Percentiles rank a stretch among this genome's conserved stretches.
Conservation (phyloP, 2,113 vertebrate species). For the Zosterops japonicus region DNA sequence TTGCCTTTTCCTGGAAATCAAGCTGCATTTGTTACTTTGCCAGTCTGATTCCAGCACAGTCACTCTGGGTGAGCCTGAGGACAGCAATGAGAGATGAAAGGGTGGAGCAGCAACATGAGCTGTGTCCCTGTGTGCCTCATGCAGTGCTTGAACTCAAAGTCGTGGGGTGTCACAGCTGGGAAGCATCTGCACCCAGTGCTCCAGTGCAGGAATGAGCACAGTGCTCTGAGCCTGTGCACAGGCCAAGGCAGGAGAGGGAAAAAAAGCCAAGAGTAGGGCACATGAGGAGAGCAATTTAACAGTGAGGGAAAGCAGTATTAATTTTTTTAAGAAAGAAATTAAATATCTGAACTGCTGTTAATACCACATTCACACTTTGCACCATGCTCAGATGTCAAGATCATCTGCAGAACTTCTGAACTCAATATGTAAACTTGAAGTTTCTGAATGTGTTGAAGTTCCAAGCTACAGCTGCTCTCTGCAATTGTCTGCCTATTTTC, state of each 20-base stretch:
- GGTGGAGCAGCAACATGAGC: background rate
- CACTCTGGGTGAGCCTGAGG: background rate
- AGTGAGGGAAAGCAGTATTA: too few relatives aligned
- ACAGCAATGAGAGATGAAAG: background rate
- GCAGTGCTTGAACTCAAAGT: background rate
- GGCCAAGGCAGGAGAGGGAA: fast-evolving
- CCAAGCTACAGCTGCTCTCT: background rate
- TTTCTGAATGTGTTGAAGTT: background rate
- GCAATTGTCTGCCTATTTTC: slow-evolving; percentile 19
- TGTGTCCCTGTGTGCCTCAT: background rate
- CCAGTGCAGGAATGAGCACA: background rate
- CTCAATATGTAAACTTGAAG: background rate
- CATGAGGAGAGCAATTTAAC: background rate
- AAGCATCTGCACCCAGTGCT: background rate
- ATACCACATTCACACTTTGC: background rate
- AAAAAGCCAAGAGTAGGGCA: background rate
- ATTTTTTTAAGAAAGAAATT: background rate
- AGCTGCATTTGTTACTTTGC: background rate
- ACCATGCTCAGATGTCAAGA: fast-evolving
- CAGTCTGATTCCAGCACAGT: background rate
- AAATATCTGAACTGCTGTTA: background rate
- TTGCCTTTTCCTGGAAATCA: background rate
- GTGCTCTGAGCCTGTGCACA: fast-evolving
- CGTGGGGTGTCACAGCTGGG: fast-evolving
- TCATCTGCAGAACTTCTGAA: background rate